Conservation (phyloP, 2,113 vertebrate genomes). For the Leucopsar rothschildi region DNA sequence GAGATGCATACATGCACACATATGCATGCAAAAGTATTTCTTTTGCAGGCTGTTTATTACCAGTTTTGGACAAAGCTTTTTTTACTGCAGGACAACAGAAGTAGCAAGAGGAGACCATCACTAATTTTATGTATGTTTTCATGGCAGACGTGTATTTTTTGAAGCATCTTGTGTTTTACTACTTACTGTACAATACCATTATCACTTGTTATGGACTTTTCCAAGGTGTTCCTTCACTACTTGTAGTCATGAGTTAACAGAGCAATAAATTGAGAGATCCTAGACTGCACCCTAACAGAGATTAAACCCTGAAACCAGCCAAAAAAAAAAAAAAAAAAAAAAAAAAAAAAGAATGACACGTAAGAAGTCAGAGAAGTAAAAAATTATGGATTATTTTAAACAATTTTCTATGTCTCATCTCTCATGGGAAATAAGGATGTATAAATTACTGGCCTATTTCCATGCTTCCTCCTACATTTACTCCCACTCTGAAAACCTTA, state of each 20-base stretch:
- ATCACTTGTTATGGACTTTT: not conserved
- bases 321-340: not conserved
- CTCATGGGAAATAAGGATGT: not conserved
- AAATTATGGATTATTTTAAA: not conserved
- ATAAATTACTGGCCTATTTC: not conserved
- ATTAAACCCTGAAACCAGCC: not conserved
- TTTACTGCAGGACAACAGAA: not conserved
- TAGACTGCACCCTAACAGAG: not conserved
- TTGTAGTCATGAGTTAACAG: not conserved
- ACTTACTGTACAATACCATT: not conserved
- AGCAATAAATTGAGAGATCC: not conserved
- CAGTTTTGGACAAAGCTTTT: not conserved
- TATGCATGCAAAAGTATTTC: not conserved
- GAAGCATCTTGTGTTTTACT: not conserved
- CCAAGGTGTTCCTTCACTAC: not conserved
- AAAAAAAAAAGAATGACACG: not conserved
- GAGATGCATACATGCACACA: rapidly evolving
- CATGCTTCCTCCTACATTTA: not conserved
- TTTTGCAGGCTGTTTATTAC: not conserved
- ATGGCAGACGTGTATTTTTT: not conserved
- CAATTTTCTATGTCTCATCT: not conserved
- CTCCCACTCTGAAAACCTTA: not conserved
- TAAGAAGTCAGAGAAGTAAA: not conserved
- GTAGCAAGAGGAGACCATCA: not conserved
- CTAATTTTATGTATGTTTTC: not conserved